phyloP scores from a whole-genome alignment of 2,888 invertebrate species.

The Cataglyphis altisquamis region DNA sequence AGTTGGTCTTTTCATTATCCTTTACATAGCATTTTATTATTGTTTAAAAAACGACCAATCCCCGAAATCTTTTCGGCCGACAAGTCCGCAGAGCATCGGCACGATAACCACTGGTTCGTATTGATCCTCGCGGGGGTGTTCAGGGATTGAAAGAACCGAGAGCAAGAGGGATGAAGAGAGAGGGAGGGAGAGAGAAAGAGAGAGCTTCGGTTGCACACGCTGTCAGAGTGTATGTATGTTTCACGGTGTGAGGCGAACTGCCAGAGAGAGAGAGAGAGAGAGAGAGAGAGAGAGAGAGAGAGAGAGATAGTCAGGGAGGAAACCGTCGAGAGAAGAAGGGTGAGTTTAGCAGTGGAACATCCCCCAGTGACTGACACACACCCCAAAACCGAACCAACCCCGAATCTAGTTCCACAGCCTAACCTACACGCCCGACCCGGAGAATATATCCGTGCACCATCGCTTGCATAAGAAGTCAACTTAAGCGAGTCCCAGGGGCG shows the following conservation, averaged over 20 bases:
- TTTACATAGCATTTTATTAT: constrained; percentile 66
- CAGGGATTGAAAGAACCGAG: constrained; percentile 67
- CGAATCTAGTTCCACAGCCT: constrained; percentile 67
- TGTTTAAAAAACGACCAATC: constrained; percentile 66
- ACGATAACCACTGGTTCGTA: constrained; percentile 85
- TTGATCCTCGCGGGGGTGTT: constrained; percentile 83
- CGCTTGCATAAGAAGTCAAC: constrained; percentile 63
- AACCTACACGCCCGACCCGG: constrained; percentile 61
- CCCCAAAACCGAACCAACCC: constrained; percentile 69
- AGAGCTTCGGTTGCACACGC: constrained; percentile 32
- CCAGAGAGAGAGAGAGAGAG: constrained; percentile 55
- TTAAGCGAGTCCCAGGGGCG: constrained; percentile 43
- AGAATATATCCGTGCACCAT: constrained; percentile 61
- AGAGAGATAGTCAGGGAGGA: constrained; percentile 58
- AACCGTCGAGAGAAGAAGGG: constrained; percentile 57
- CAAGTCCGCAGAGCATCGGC: constrained; percentile 80
- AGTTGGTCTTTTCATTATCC: constrained; percentile 66
- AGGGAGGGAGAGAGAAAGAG: constrained; percentile 37
- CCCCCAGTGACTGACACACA: constrained; percentile 77
- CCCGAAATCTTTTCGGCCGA: constrained; percentile 69
- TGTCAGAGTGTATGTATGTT: constrained; percentile 24
- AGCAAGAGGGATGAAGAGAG: constrained; percentile 57
- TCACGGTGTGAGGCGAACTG: constrained; percentile 56
- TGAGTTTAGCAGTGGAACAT: constrained; percentile 70
- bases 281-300: constrained; percentile 55